Conservation (phyloP, 2,888 invertebrate species). For the Rotaria socialis region DNA sequence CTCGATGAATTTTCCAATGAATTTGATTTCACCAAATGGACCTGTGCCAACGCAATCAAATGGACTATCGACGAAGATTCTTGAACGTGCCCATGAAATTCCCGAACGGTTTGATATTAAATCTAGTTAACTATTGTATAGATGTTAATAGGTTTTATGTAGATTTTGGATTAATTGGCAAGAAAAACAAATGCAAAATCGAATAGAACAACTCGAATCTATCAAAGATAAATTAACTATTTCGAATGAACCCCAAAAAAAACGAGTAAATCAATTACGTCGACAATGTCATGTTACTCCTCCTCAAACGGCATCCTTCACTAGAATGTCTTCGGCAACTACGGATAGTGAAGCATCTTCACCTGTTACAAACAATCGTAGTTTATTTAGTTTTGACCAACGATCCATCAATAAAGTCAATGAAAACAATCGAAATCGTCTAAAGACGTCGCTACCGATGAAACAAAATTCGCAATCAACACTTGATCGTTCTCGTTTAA, state of each 20-base stretch:
- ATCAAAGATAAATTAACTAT: neutral
- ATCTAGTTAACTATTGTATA: neutral
- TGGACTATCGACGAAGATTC: neutral
- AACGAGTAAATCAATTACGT: neutral
- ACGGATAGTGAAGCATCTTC: neutral
- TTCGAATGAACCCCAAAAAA: neutral
- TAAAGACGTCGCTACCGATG: neutral
- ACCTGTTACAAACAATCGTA: neutral
- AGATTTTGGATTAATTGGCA: slow-evolving; percentile 29
- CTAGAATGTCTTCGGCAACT: neutral
- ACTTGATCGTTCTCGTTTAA: slow-evolving; percentile 25
- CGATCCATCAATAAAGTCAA: neutral
- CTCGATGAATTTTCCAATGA: neutral
- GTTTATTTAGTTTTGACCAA: neutral
- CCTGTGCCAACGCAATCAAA: neutral
- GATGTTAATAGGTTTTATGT: neutral
- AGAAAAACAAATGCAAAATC: slow-evolving; percentile 17
- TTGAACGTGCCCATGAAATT: neutral
- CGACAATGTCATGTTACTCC: neutral
- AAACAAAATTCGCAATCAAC: neutral
- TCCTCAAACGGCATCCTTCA: neutral
- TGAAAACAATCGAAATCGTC: neutral
- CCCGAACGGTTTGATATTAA: neutral
- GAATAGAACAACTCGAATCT: slow-evolving; percentile 14
- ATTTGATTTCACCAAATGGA: neutral